Base-by-base conservation (phyloP, 2,797 vertebrate genomes). In the Malurus leucopterus region DNA sequence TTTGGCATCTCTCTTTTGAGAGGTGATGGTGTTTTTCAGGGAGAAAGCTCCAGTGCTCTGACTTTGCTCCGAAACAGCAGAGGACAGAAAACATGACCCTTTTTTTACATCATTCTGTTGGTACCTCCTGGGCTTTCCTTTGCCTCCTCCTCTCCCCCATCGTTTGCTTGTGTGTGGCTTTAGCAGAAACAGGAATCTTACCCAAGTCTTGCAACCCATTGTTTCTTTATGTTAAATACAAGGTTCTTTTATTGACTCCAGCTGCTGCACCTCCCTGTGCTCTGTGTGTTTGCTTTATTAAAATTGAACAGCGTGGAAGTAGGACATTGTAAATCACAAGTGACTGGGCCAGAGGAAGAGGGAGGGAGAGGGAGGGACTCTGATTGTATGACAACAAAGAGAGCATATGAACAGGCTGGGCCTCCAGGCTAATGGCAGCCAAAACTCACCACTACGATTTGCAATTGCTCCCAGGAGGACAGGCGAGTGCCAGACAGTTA, bases 271-370 rank as follows among this genome's bases (percentile, higher is more conserved):
- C 85, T 71, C 92, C 78, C 81, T 79, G 57, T 70, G 63, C 57
- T 90, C 32, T 32, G 51, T 72, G 79, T 84, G 53, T 93, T 83
- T 84, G 80, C 82, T 83, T 84, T 94, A 89, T 95, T 94, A 87
- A 94, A 87, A 78, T 65, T 91, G 92, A 94, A 61, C 92, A 88
- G 88, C 8, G 17, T 79, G 83, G 69, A 83, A 91, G 87, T 89
- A 84, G 92, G 88, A 88, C 75, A 78, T 92, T 80, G 71, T 95
- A 92, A 95, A 92, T 94, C 89, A 89, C 24, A 30, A 91, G 57
- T 47, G 80, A 85, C 65, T 91, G 82, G 86, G 86, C 85, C 82
- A 90, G 73, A 50, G 75, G 58, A 80, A 75, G 49, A 79, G 61
- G 41, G 81, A 83, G 86, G 86, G 29, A 26, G 79, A 77, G 40